Base-by-base conservation (phyloP, 2,797 vertebrate species). In the Tympanoctomys barrerae region DNA sequence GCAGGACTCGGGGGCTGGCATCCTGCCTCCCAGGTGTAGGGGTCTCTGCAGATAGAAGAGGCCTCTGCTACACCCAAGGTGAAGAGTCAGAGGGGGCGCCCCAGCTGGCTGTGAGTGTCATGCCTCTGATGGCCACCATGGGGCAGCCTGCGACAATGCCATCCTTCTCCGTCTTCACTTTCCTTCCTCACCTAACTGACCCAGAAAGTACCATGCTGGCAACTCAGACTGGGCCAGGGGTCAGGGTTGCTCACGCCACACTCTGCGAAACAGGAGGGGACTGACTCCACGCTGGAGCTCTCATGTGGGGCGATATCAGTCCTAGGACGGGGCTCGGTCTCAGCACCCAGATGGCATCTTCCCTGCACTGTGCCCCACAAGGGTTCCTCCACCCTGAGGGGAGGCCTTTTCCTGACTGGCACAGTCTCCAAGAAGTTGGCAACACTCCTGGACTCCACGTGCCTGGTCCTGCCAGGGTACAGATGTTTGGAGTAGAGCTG, bases 121-220 rank as follows among this genome's bases (percentile, higher is more conserved):
- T 79, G 33, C 42, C 28, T 14, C 0, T 0, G 0, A 0, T 81
- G 88, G 42, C 87, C 97, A 81, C 90, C 36, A 96, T 71, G 36
- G 90, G 97, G 85, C 91, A 96, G 96, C 31, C 52, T 0, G 28
- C 94, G 93, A 81, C 81, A 59, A 79, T 13, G 1, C 28, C 73
- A 46, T 33, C 84, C 87, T 77, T 71, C 11, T 33, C 14, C 0
- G 46, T 33, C 28, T 39, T 61, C 21, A 12, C 13, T 46, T 52
- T 42, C 62, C 4, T 10, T 85, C 62, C 49, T 71, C 54, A 31
- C 14, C 59, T 81, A 33, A 11, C 4, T 61, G 91, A 96, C 91
- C 85, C 61, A 94, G 77, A 96, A 96, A 93, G 57, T 39, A 81
- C 52, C 61, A 18, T 0, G 13, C 59, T n/a, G n/a, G 77, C 78